Evolutionary conservation across 2,113 vertebrate genomes (phyloP), one percentile per base, ranked within the genome.

Genomic region (Sitta europaea): DNA sequence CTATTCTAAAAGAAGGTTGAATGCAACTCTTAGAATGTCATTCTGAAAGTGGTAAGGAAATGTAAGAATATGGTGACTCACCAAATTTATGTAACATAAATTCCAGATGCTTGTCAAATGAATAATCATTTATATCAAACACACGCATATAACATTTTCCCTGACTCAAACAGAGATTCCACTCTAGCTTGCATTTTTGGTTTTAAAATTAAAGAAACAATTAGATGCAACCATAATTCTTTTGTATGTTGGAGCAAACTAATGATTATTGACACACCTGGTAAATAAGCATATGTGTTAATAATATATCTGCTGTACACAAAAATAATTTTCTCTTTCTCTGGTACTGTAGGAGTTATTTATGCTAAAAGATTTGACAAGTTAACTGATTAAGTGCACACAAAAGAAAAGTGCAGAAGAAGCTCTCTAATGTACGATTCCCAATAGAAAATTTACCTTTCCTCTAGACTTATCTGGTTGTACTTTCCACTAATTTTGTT

Each of bases 231-330:
- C 42, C 71, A 58, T 67, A 86, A 50, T 42, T 47, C n/a, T 75
- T 92, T 58, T 65, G 20, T 55, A 38, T 79, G 45, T 62, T 88
- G 25, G 66, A 88, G 73, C 65, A 80, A 77, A 88, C 84, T 62
- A 91, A 75, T 92, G 77, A 90, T 81, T 88, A 66, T 92, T 89
- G 80, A 48, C 28, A 93, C 72, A 92, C 31, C 11, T 81, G 86
- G 86, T 90, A 96, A 94, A 94, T 75, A 59, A 91, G 40, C 31
- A 82, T 86, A 75, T 70, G 50, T 70, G 33, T 73, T 72, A 78
- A 63, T 90, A 93, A 83, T 65, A 92, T 80, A 81, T 70, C 47
- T 88, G 19, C 35, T 40, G 18, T 84, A 38, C 43, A 74, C 33
- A 77, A 74, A 48, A 10, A 7, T 58, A 6, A 76, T 90, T 94